Evolutionary conservation across 1,140 invertebrate species (phyloP).

Genomic region (Tribolium castaneum): DNA sequence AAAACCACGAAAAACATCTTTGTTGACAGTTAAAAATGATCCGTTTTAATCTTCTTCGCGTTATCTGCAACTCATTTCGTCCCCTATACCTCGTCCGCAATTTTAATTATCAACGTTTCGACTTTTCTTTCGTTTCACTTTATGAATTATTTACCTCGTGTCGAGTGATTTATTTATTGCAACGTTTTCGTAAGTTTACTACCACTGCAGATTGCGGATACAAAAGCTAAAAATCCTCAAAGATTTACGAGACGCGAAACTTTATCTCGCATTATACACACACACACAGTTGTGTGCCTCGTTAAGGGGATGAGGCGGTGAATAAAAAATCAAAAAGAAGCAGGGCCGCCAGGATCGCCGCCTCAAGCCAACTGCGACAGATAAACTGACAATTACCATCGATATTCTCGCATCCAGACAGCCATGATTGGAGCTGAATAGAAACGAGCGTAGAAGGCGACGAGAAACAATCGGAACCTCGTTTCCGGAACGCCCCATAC

Average conservation of each 20-base stretch:
- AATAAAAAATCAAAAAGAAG: too few relatives aligned
- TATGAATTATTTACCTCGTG: neutral
- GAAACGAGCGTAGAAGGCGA: conserved; percentile 11
- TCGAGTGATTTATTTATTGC: neutral
- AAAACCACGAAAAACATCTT: neutral
- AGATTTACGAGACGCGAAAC: neutral
- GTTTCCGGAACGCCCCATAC: conserved; percentile 29
- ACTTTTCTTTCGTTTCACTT: neutral
- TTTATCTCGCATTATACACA: neutral
- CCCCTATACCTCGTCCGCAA: neutral
- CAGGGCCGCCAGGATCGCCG: neutral
- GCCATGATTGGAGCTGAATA: conserved; percentile 14
- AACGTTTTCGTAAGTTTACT: neutral
- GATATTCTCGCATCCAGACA: conserved; percentile 19
- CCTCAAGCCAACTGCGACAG: conserved; percentile 10
- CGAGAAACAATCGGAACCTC: conserved; percentile 16
- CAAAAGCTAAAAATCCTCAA: neutral
- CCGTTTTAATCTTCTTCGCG: neutral
- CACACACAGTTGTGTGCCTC: neutral
- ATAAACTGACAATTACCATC: conserved; percentile 23
- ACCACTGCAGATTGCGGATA: neutral
- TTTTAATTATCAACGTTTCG: neutral
- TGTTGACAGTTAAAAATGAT: neutral
- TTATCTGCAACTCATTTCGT: neutral
- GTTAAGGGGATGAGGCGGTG: too few relatives aligned